A percentile compares a stretch with the other conserved stretches of the same genome.
phyloP scores from a whole-genome alignment of 2,113 vertebrate species.

The Halichoeres trimaculatus region DNA sequence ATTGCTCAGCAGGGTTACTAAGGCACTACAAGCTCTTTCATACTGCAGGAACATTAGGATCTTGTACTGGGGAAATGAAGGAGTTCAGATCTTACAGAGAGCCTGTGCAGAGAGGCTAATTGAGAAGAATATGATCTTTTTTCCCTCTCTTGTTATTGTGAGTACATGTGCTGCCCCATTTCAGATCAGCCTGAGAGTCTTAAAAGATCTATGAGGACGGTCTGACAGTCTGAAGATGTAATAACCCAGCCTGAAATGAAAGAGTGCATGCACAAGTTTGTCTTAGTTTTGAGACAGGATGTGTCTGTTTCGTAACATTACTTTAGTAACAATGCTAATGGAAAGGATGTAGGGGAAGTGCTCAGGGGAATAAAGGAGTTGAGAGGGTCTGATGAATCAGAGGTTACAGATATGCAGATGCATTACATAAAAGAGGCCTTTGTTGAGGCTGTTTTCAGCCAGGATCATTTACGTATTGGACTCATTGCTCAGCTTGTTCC shows the following conservation, averaged over 20 bases:
- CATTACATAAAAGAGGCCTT: background rate
- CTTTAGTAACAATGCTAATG: slow-evolving; percentile 17
- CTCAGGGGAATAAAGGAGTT: slow-evolving; percentile 8
- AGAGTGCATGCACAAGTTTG: background rate
- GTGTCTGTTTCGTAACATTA: background rate
- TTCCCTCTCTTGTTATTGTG: background rate
- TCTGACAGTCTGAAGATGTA: background rate
- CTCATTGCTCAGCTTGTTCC: background rate
- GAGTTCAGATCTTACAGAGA: background rate
- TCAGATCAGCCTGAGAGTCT: background rate
- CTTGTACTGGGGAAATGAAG: background rate
- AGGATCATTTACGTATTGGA: background rate
- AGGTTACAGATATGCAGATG: background rate
- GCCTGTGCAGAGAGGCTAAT: background rate
- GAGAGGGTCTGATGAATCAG: slow-evolving; percentile 29
- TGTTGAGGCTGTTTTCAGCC: background rate
- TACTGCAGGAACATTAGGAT: background rate
- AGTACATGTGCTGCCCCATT: background rate
- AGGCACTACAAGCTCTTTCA: background rate
- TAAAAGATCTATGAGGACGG: background rate
- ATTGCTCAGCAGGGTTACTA: background rate
- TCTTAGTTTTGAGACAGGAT: background rate
- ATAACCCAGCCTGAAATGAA: background rate
- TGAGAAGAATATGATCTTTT: background rate
- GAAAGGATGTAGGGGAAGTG: slow-evolving; percentile 8